A percentile compares a stretch with the other conserved stretches of the same genome.
These are phyloP conservation scores for Zaprionus africanus DNA, from an alignment of 1,140 invertebrate species.

Conservation along the genomic window DNA sequence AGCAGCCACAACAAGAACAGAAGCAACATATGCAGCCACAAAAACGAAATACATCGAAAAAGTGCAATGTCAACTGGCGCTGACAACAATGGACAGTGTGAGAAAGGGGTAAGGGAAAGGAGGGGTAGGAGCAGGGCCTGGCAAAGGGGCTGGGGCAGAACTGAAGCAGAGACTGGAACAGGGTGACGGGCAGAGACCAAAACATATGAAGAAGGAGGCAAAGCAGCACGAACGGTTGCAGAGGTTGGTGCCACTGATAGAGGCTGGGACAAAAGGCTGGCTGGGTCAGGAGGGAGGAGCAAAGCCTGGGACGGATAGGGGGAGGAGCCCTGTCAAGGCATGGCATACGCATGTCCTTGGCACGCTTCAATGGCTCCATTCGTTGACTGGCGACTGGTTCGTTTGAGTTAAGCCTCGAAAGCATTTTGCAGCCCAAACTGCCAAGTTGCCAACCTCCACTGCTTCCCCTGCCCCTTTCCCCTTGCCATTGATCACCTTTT, in stretches of 20 bases:
- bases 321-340: background rate
- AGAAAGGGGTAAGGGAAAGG: background rate
- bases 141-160: too few species aligned
- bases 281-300: background rate
- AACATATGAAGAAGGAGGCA: background rate
- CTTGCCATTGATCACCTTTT: background rate
- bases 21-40: constrained; percentile 3
- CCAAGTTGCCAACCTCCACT: constrained; percentile 11
- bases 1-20: background rate
- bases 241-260: background rate
- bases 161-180: background rate
- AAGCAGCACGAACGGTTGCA: background rate
- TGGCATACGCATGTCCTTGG: constrained; percentile 49
- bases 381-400: constrained; percentile 29
- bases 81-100: constrained; percentile 30
- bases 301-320: background rate
- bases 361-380: constrained; percentile 55
- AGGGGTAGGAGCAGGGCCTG: background rate
- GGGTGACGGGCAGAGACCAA: background rate
- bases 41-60: constrained; percentile 36
- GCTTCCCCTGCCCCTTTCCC: background rate
- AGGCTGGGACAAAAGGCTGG: background rate
- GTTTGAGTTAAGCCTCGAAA: constrained; percentile 52
- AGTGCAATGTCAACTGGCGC: constrained; percentile 35
- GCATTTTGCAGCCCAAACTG: constrained; percentile 44